Evolutionary conservation across 2,113 vertebrate species (phyloP).

Genomic region (Eulemur macaco): DNA sequence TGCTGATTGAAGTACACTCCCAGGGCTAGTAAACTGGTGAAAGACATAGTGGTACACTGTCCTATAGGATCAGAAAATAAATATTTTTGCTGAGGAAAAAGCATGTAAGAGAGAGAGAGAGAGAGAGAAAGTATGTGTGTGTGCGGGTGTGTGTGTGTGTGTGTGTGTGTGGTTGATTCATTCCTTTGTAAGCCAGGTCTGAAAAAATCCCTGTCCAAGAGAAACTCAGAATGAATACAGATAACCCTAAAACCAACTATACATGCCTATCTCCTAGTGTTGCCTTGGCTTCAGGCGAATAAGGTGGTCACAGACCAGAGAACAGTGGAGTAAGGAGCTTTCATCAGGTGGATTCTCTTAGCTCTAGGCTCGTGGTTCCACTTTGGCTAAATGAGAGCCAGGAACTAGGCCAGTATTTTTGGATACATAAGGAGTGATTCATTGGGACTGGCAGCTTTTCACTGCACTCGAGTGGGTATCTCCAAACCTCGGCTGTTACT

Average conservation of each 20-base stretch:
- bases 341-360: neutral
- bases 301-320: neutral
- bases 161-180: neutral
- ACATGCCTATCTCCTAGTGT: neutral
- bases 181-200: neutral
- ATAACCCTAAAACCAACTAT: neutral
- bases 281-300: neutral
- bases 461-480: accelerated
- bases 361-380: neutral
- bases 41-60: neutral
- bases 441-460: neutral
- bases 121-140: too few species aligned
- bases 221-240: neutral
- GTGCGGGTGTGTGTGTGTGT: neutral
- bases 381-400: neutral
- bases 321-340: neutral
- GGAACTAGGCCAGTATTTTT: neutral
- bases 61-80: neutral
- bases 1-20: neutral
- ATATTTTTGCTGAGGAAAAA: neutral
- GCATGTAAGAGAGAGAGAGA: too few species aligned
- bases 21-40: neutral
- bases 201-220: neutral
- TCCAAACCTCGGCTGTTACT: neutral
- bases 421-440: neutral